Percentiles rank a stretch among this genome's conserved stretches.
These are phyloP conservation scores for Centropyge bicolor DNA, from an alignment of 2,797 vertebrate species.

Conservation along the genomic window DNA sequence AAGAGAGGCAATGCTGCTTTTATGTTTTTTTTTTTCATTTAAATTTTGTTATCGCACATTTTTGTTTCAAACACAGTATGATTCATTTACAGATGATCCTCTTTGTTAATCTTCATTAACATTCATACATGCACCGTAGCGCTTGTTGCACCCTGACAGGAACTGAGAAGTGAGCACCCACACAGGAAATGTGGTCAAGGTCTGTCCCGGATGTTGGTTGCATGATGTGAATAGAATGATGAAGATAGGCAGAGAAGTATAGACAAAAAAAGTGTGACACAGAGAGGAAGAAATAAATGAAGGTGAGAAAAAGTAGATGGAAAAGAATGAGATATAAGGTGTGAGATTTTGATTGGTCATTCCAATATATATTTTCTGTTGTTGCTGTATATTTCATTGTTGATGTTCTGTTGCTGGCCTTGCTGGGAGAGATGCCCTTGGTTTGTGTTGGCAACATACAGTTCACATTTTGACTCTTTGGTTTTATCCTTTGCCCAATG, in stretches of 20 bases:
- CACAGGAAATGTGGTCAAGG: constrained; percentile 84
- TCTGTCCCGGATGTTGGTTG: constrained; percentile 80
- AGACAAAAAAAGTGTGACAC: constrained; percentile 2
- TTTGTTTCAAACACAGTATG: background rate
- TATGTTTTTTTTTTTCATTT: background rate
- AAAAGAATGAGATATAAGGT: background rate
- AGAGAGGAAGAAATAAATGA: background rate
- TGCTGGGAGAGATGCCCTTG: constrained; percentile 11
- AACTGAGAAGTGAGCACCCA: constrained; percentile 81
- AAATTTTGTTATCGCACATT: background rate
- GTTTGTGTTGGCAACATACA: constrained; percentile 45
- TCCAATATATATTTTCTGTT: background rate
- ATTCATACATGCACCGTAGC: constrained; percentile 1
- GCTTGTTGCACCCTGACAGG: constrained; percentile 72
- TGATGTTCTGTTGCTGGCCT: constrained; percentile 1
- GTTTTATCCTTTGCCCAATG: constrained; percentile 34
- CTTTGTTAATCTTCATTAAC: constrained; percentile 7
- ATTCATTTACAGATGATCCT: constrained; percentile 8
- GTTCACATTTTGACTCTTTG: constrained; percentile 2
- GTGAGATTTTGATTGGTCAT: constrained; percentile 4
- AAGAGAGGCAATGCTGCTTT: background rate
- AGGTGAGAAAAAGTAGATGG: background rate
- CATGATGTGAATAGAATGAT: constrained; percentile 63
- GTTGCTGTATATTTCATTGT: background rate
- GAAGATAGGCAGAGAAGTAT: constrained; percentile 41